A percentile compares a stretch with the other conserved stretches of the same genome.
Evolutionary conservation across 2,888 invertebrate genomes (phyloP).

Genomic region (Volucella inflata): DNA sequence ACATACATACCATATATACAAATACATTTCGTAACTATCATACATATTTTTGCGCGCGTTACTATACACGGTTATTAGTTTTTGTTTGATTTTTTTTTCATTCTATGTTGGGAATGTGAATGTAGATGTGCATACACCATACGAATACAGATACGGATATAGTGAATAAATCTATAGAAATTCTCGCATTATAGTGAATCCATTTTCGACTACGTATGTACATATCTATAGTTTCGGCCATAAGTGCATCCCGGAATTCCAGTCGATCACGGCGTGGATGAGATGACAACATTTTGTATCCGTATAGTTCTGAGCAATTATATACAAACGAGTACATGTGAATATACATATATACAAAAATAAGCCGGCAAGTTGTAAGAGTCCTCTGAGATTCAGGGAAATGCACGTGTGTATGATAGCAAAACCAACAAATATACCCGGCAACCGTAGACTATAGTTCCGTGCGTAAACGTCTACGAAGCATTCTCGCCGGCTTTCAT

Average conservation of each 20-base stretch:
- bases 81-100: conserved; percentile 8
- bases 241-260: conserved; percentile 46
- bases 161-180: conserved; percentile 9
- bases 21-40: conserved; percentile 25
- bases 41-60: conserved; percentile 62
- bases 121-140: background rate
- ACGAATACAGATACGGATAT: background rate
- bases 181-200: conserved; percentile 1
- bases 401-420: conserved; percentile 27
- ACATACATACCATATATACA: conserved; percentile 5
- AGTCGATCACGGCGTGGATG: conserved; percentile 49
- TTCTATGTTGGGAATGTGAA: background rate
- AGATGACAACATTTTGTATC: conserved; percentile 45
- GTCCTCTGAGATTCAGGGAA: conserved; percentile 22
- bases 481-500: background rate
- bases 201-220: background rate
- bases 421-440: conserved; percentile 26
- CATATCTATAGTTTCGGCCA: background rate
- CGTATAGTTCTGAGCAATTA: conserved; percentile 42
- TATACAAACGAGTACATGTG: conserved; percentile 4
- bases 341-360: background rate
- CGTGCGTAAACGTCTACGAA: no score
- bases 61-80: conserved; percentile 33
- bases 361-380: conserved; percentile 48
- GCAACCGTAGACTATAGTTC: background rate